These are phyloP conservation scores for Strix aluco DNA, from an alignment of 2,113 vertebrate genomes.

Conservation along the genomic window DNA sequence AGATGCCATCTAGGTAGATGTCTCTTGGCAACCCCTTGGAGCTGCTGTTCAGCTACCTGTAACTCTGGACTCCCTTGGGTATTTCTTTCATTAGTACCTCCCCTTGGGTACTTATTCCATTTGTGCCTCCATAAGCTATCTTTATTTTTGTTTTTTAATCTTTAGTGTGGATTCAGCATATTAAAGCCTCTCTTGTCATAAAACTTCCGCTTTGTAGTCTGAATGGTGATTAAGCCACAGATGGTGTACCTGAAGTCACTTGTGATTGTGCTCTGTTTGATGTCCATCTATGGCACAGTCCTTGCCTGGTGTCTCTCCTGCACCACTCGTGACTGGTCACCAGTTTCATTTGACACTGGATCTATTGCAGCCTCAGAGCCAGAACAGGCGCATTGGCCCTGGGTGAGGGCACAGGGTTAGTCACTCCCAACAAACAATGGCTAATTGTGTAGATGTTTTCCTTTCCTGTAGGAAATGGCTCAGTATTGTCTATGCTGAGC, in stretches of 20 bases:
- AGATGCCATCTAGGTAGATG: neutral
- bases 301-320: neutral
- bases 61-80: neutral
- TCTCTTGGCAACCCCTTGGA: neutral
- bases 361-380: neutral
- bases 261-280: neutral
- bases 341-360: neutral
- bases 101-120: neutral
- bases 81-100: neutral
- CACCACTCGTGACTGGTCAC: neutral
- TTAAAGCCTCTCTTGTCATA: neutral
- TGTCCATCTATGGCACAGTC: neutral
- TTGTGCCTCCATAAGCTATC: neutral
- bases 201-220: neutral
- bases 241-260: neutral
- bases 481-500: neutral
- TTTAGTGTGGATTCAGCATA: neutral
- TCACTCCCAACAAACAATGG: neutral
- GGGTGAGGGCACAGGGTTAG: neutral
- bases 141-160: neutral
- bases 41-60: neutral
- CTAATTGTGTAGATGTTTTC: constrained; percentile 18
- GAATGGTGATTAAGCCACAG: neutral
- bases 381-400: neutral
- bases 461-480: neutral